Percentiles rank a stretch among this genome's conserved stretches.
Evolutionary conservation across 2,797 vertebrate species (phyloP).

Genomic region (Coccyzus lansbergi): DNA sequence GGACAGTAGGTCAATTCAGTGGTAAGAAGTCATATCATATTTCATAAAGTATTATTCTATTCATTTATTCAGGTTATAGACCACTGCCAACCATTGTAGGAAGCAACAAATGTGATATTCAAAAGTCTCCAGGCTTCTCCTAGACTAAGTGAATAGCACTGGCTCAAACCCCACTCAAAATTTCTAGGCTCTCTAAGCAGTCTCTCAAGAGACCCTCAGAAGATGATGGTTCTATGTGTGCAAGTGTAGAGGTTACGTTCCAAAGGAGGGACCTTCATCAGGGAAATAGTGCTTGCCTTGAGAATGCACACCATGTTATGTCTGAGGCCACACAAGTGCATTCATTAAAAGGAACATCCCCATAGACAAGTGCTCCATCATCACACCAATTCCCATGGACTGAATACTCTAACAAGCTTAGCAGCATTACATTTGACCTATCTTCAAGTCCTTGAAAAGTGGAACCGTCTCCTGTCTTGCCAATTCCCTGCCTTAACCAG

Average conservation of each 20-base stretch:
- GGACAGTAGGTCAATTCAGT: conserved; percentile 35
- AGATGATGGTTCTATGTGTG: fast-evolving
- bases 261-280: not conserved
- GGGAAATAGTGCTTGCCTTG: not conserved
- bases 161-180: not conserved
- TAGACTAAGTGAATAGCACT: not conserved
- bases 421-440: not conserved
- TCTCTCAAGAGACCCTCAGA: not conserved
- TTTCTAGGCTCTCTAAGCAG: not conserved
- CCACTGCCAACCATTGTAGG: conserved; percentile 16
- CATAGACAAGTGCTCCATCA: not conserved
- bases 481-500: not conserved
- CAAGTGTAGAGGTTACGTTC: not conserved
- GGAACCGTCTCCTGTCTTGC: not conserved
- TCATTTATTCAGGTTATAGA: conserved; percentile 9
- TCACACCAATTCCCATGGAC: fast-evolving
- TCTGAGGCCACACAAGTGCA: not conserved
- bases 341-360: not conserved
- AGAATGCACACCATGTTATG: not conserved
- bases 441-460: not conserved
- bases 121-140: not conserved
- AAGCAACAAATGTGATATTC: conserved; percentile 13
- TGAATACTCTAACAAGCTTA: not conserved
- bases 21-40: conserved; percentile 45
- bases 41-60: conserved; percentile 57